A percentile compares a stretch with the other conserved stretches of the same genome.
These are phyloP conservation scores for Heterodera filipjevi DNA, from an alignment of 2,888 invertebrate genomes.

Conservation along the genomic window DNA sequence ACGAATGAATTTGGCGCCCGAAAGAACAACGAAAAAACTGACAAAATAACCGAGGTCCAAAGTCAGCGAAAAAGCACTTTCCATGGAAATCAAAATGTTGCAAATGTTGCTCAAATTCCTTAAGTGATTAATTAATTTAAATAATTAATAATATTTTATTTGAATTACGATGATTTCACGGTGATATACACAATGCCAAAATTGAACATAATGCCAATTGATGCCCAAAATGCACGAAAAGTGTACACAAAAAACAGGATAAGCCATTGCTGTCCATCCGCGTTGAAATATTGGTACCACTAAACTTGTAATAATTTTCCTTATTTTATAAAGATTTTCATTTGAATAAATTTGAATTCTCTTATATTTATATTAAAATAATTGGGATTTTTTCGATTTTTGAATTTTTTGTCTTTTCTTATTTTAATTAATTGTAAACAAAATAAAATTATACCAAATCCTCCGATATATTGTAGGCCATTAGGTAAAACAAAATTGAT, in stretches of 20 bases:
- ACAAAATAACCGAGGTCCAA: conserved; percentile 6
- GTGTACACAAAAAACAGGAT: background rate
- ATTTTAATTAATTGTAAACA: too few species aligned
- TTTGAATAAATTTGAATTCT: too few species aligned
- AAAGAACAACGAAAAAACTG: background rate
- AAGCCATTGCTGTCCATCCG: background rate
- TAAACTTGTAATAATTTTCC: background rate
- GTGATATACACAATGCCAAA: background rate
- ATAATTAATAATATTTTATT: background rate
- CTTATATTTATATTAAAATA: too few species aligned
- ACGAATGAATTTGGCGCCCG: background rate
- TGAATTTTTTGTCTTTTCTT: too few species aligned
- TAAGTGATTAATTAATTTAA: background rate
- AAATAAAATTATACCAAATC: too few species aligned
- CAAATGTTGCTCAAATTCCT: conserved; percentile 1
- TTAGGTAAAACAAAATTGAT: too few species aligned
- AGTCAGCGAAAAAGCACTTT: conserved; percentile 1
- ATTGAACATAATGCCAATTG: background rate
- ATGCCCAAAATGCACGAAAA: background rate
- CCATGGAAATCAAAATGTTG: conserved; percentile 15
- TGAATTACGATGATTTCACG: background rate
- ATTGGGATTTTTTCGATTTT: too few species aligned
- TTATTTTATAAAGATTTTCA: background rate
- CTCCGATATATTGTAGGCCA: too few species aligned
- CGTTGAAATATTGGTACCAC: conserved; percentile 16